Evolutionary conservation across 2,888 invertebrate genomes (phyloP), one percentile per base, ranked within the genome.

Genomic region (Acronicta alni): DNA sequence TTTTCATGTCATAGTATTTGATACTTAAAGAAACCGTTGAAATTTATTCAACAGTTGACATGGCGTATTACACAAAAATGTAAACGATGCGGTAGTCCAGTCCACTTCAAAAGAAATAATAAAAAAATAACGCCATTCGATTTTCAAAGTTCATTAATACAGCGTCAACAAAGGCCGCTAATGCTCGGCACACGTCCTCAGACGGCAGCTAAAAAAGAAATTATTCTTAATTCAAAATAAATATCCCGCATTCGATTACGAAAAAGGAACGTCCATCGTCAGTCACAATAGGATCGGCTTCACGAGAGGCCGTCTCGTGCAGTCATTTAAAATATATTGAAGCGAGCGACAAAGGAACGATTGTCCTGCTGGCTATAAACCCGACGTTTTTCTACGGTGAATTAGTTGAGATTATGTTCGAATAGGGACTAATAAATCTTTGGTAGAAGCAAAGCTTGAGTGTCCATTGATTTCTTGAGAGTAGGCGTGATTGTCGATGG

Each of bases 321-420:
- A 90, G 88, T 92, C 91, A 92, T 93, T 93, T 92, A 89, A 93
- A 92, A 93, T 93, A 93, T 93, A 93, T 94, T 92, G 93, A 93
- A 84, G 57, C 80, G 75, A 75, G 68, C 85, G 82, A 93, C 92
- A 93, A 93, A 89, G 87, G 80, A 62, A 59, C 87, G 83, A 91
- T 91, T 91, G 92, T 92, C 89, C 88, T 88, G 84, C 72, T 84
- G 87, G 87, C 83, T 85, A 88, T 91, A 89, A 90, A 87, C 82
- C 84, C 85, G 79, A 85, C 86, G 87, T 90, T 91, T 92, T 91
- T 92, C 90, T 89, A 89, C 91, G 87, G 87, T 92, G 91, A 92
- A 93, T 93, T 93, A 93, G 92, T 89, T 86, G 83, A 89, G 90
- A 92, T 92, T 92, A 92, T 86, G 75, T 82, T 89, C 89, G 87